Percentiles rank a stretch among this genome's conserved stretches.
Conservation (phyloP, 2,113 vertebrate genomes). For the Forbesichthys agassizii region DNA sequence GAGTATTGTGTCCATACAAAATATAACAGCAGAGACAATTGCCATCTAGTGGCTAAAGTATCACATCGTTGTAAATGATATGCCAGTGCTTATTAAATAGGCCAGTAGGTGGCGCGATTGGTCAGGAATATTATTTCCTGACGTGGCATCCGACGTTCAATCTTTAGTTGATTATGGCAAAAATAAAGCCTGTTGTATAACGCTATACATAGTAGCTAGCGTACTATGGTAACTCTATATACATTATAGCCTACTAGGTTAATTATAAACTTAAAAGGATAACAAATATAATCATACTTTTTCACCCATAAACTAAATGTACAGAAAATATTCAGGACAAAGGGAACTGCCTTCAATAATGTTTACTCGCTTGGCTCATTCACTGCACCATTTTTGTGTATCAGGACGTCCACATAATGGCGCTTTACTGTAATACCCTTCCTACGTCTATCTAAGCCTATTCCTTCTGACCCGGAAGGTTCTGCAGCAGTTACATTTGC, state of each 20-base stretch:
- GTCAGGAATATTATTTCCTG: constrained; percentile 10
- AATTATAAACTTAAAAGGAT: neutral
- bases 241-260: no score
- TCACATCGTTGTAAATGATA: neutral
- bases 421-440: no score
- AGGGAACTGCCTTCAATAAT: no score
- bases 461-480: neutral
- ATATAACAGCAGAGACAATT: neutral
- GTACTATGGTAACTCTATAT: no score
- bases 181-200: no score
- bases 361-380: no score
- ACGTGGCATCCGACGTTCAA: constrained; percentile 39
- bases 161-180: neutral
- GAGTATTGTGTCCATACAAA: neutral
- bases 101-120: constrained; percentile 3
- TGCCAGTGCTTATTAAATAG: neutral
- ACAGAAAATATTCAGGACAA: neutral
- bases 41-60: neutral
- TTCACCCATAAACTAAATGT: neutral
- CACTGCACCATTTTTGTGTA: no score
- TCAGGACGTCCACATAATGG: no score
- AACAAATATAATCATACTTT: neutral
- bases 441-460: neutral
- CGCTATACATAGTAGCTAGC: no score
- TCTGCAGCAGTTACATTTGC: neutral